Conservation (phyloP, 1,140 invertebrate species). For the Drosophila malerkotliana region DNA sequence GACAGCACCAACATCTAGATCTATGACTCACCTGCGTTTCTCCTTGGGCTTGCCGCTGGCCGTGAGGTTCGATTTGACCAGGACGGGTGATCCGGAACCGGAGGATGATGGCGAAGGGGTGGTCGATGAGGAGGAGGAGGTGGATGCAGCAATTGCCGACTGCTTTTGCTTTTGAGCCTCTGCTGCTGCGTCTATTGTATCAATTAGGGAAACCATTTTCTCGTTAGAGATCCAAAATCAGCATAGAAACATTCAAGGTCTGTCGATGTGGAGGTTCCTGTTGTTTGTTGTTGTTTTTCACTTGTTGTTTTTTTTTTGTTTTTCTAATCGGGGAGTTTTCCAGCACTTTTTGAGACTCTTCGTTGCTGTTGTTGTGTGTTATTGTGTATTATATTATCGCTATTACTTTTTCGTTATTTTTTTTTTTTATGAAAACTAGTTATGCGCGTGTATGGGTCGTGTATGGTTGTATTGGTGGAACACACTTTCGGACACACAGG, state of each 20-base stretch:
- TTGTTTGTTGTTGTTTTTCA: conserved; percentile 31
- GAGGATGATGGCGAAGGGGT: background rate
- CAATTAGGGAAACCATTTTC: conserved; percentile 81
- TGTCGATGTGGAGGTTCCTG: conserved; percentile 48
- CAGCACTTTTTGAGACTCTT: conserved; percentile 64
- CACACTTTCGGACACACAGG: conserved; percentile 45
- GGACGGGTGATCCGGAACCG: conserved; percentile 3
- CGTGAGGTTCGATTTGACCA: conserved; percentile 44
- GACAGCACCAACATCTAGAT: background rate
- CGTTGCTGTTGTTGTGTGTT: conserved; percentile 26
- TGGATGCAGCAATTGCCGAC: conserved; percentile 38
- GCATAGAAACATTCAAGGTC: conserved; percentile 64
- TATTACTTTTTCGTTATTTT: conserved; percentile 45
- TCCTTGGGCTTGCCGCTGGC: conserved; percentile 80
- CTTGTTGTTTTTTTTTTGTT: background rate
- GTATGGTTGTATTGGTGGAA: conserved; percentile 40
- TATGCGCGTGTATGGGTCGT: conserved; percentile 35
- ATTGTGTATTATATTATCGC: conserved; percentile 31
- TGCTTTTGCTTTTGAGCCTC: conserved; percentile 63
- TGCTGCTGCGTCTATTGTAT: conserved; percentile 69
- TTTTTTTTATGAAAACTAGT: conserved; percentile 37
- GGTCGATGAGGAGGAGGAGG: conserved; percentile 10
- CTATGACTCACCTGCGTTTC: conserved; percentile 74
- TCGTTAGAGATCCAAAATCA: conserved; percentile 56
- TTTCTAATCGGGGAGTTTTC: conserved; percentile 46